Base-by-base conservation (phyloP, 2,888 invertebrate genomes). In the Drosophila affinis region DNA sequence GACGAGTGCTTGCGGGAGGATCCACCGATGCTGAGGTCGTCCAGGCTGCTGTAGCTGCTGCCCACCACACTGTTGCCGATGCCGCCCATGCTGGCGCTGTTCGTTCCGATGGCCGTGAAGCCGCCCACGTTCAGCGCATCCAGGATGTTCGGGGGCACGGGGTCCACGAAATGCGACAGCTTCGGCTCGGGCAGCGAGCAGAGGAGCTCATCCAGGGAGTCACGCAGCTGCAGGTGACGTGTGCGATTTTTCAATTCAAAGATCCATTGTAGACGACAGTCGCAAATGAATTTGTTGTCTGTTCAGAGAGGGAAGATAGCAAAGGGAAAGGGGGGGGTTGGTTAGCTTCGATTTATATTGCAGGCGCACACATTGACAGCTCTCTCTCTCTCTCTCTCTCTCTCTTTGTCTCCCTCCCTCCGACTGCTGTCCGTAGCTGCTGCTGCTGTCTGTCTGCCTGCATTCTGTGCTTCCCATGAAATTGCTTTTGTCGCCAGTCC, bases 201-300 rank as follows among this genome's bases (percentile, higher is more conserved):
- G 67, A 94, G 95, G 77, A 96, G 93, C 71, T 95, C 94, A 83
- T 96, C 95, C 58, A 97, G 93, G 39, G 95, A 94, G 79, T 94
- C 94, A 79, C 94, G 94, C 76, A 96, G 94, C 85, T 94, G 94
- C 79, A 93, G 93, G 90, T 95, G 96, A 91, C 94, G 94, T 76
- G 97, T 96, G 79, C 96, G 96, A 91, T 95, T 90, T 86, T 85
- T 91, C 71, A 97, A 93, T 52, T 93, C 93, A 92, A 95, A 95
- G 93, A 97, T 94, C 97, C 97, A 97, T 79, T 95, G 94, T 79
- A 97, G 93, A 78, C 96, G 95, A 91, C 97, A 97, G 93, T 97
- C 96, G 93, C 97, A 97, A 82, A 95, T 94, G 92, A 97, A 95
- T 91, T 94, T 95, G 93, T 97, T 97, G 87, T 95, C 97, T 97